Percentiles rank a stretch among this genome's conserved stretches.
phyloP scores from a whole-genome alignment of 1,140 invertebrate species.

The Platorchestia sp. region DNA sequence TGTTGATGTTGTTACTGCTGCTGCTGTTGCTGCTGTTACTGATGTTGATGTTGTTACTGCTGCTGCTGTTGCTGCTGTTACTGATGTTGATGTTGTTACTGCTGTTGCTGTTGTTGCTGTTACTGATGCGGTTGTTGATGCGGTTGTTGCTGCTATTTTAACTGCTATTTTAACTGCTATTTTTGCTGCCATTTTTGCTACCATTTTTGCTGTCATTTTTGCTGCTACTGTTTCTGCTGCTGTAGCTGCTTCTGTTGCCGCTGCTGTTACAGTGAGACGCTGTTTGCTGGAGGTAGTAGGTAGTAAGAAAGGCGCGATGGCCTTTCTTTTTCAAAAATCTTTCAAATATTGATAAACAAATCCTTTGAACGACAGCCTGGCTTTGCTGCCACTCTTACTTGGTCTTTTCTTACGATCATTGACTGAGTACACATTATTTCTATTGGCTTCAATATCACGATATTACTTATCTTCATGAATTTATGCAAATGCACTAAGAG shows the following conservation, averaged over 20 bases:
- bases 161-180: neutral
- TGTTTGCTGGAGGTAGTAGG: neutral
- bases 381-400: too few species aligned
- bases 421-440: too few species aligned
- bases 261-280: neutral
- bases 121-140: too few species aligned
- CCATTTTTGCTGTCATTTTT: neutral
- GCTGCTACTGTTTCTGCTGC: neutral
- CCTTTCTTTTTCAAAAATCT: too few species aligned
- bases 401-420: too few species aligned
- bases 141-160: neutral
- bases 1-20: neutral
- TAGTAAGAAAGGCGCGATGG: too few species aligned
- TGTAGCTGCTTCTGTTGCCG: neutral
- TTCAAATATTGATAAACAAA: too few species aligned
- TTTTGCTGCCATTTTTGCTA: neutral
- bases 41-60: neutral
- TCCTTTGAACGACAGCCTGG: too few species aligned
- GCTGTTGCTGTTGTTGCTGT: too few species aligned
- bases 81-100: neutral
- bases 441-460: too few species aligned
- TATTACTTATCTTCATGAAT: too few species aligned
- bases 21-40: neutral
- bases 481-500: too few species aligned
- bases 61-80: neutral